A percentile compares a stretch with the other conserved stretches of the same genome.
Evolutionary conservation across 2,797 vertebrate genomes (phyloP).

Genomic region (Scyliorhinus canicula): DNA sequence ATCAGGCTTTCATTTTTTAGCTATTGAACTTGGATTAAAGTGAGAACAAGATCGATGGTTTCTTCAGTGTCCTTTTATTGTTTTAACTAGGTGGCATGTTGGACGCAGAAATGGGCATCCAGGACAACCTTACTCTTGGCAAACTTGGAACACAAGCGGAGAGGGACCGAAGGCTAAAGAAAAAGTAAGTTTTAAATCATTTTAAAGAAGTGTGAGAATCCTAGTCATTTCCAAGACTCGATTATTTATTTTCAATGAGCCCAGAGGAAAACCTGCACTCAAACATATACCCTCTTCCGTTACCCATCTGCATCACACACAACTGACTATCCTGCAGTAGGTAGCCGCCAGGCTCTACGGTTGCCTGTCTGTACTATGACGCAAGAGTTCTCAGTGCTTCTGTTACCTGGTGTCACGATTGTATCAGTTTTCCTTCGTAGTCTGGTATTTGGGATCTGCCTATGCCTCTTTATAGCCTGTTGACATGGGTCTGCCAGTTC

Average conservation of each 20-base stretch:
- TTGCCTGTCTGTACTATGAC: background rate
- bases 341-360: background rate
- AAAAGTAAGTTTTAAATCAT: conserved; percentile 71
- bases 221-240: too few species aligned
- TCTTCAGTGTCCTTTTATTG: background rate
- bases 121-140: conserved; percentile 82
- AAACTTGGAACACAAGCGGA: conserved; percentile 91
- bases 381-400: background rate
- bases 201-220: background rate
- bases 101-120: conserved; percentile 78
- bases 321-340: background rate
- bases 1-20: background rate
- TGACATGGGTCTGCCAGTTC: background rate
- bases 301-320: background rate
- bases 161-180: conserved; percentile 84
- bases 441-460: background rate
- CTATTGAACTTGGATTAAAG: background rate
- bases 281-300: too few species aligned
- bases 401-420: background rate
- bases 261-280: background rate
- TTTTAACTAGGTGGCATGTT: conserved; percentile 47
- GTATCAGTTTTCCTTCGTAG: background rate
- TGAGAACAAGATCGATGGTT: background rate
- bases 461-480: background rate
- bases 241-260: background rate